phyloP scores from a whole-genome alignment of 2,888 invertebrate species.

The Hypselothyrea guttata region DNA sequence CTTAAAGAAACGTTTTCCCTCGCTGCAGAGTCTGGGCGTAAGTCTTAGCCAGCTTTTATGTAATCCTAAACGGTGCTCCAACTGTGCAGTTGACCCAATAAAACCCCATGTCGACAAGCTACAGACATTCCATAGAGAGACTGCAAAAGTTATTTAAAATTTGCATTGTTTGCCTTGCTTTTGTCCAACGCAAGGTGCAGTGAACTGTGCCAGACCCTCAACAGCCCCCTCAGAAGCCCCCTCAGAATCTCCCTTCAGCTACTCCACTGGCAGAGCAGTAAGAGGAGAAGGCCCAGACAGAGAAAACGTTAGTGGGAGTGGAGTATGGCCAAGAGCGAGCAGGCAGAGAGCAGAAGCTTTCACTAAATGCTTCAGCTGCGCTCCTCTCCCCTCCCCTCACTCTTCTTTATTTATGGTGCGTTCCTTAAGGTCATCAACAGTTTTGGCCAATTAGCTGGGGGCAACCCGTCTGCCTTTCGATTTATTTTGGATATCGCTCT shows the following conservation, averaged over 20 bases:
- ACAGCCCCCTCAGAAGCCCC: neutral
- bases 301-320: too few relatives aligned
- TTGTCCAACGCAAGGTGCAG: constrained; percentile 38
- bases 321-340: neutral
- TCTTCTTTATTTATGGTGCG: constrained; percentile 44
- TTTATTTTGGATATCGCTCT: constrained; percentile 41
- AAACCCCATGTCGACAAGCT: too few relatives aligned
- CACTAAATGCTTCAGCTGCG: constrained; percentile 9
- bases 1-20: constrained; percentile 84
- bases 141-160: constrained; percentile 18
- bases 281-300: too few relatives aligned
- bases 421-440: constrained; percentile 59
- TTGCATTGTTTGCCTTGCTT: constrained; percentile 16
- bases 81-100: constrained; percentile 42
- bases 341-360: constrained; percentile 3
- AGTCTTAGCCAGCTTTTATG: constrained; percentile 63
- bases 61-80: constrained; percentile 14
- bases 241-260: neutral
- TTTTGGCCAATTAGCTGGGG: constrained; percentile 60
- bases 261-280: too few relatives aligned
- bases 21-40: constrained; percentile 84
- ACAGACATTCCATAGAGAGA: constrained; percentile 2
- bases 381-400: constrained; percentile 22
- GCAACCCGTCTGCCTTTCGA: constrained; percentile 43
- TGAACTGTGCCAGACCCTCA: constrained; percentile 37